A percentile compares a stretch with the other conserved stretches of the same genome.
These are phyloP conservation scores for Ptychoptera contaminata DNA, from an alignment of 2,888 invertebrate genomes.

Conservation along the genomic window DNA sequence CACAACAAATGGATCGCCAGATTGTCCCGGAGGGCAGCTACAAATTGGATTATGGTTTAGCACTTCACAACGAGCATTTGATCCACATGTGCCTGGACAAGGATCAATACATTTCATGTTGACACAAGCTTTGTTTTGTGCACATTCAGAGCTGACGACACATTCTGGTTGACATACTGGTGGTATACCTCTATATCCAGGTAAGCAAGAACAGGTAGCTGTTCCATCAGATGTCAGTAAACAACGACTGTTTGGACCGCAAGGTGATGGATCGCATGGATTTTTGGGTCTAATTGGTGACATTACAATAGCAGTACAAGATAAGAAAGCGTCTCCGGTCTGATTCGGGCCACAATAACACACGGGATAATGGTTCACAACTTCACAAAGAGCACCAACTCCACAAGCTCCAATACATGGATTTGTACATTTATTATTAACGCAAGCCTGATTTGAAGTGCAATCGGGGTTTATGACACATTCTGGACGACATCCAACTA, in stretches of 20 bases:
- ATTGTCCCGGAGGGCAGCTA: slow-evolving; percentile 54
- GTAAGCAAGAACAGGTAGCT: slow-evolving; percentile 65
- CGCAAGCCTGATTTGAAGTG: slow-evolving; percentile 49
- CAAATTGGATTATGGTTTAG: slow-evolving; percentile 78
- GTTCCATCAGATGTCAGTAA: slow-evolving; percentile 50
- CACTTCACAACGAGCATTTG: slow-evolving; percentile 58
- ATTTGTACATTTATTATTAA: slow-evolving; percentile 61
- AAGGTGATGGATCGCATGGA: slow-evolving; percentile 69
- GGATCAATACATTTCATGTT: slow-evolving; percentile 68
- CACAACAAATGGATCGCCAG: slow-evolving; percentile 67
- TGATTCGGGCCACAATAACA: slow-evolving; percentile 57
- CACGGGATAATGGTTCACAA: slow-evolving; percentile 58
- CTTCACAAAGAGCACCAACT: slow-evolving; percentile 52
- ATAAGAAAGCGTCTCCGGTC: slow-evolving; percentile 58
- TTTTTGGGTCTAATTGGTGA: slow-evolving; percentile 35
- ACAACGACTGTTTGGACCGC: slow-evolving; percentile 66
- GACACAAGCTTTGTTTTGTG: slow-evolving; percentile 60
- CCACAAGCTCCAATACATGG: slow-evolving; percentile 66
- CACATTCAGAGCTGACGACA: slow-evolving; percentile 66
- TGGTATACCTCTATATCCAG: slow-evolving; percentile 61
- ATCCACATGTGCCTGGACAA: slow-evolving; percentile 69
- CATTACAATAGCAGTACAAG: slow-evolving; percentile 41
- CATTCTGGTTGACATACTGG: slow-evolving; percentile 77
- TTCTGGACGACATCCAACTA: slow-evolving; percentile 59
- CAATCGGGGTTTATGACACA: slow-evolving; percentile 74